phyloP scores from a whole-genome alignment of 2,797 vertebrate species.

The Coregonus suidteri region DNA sequence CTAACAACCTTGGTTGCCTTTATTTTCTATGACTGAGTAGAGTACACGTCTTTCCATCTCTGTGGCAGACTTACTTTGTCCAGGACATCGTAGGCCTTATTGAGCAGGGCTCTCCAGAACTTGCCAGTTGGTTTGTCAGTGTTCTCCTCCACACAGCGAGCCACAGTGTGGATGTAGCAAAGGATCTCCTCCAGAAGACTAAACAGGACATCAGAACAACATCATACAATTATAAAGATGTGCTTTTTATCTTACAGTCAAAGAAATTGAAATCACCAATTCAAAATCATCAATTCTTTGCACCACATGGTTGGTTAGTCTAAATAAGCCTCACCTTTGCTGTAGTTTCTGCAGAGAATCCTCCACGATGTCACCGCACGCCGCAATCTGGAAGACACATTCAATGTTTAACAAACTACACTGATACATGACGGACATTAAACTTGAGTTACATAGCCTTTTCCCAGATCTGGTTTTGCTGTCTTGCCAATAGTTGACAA shows the following conservation, averaged over 20 bases:
- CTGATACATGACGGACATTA: background rate
- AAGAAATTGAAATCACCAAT: too few species aligned
- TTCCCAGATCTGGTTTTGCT: background rate
- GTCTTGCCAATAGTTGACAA: background rate
- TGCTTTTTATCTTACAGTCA: background rate
- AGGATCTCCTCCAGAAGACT: conserved; percentile 91
- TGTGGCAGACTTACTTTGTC: conserved; percentile 82
- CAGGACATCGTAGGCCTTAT: conserved; percentile 88
- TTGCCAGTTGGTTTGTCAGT: conserved; percentile 85
- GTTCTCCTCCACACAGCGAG: conserved; percentile 85
- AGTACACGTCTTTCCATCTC: background rate
- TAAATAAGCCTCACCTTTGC: conserved; percentile 79
- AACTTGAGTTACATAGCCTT: background rate
- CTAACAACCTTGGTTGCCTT: background rate
- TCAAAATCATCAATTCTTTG: background rate
- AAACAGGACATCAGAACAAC: conserved; percentile 9
- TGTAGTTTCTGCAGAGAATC: conserved; percentile 78
- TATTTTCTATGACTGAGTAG: background rate
- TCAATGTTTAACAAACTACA: background rate
- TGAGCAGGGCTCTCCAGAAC: conserved; percentile 95
- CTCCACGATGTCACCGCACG: conserved; percentile 64
- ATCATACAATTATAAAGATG: background rate
- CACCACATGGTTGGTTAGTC: background rate
- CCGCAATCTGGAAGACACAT: conserved; percentile 75
- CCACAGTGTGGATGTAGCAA: conserved; percentile 83